Conservation (phyloP, 2,797 vertebrate genomes). For the Etheostoma perlongum region DNA sequence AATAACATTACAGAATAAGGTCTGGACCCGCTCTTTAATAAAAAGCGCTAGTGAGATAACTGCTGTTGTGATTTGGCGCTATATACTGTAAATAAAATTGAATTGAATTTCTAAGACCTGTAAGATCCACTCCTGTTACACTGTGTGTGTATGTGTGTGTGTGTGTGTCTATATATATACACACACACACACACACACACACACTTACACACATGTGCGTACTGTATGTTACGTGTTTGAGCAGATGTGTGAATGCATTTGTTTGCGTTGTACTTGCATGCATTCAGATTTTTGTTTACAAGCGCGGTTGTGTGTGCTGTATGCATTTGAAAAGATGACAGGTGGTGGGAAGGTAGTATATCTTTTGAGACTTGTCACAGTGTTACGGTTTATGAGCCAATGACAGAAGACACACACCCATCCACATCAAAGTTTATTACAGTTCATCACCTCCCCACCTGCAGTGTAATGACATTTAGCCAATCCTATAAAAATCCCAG, state of each 20-base stretch:
- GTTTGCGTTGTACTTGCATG: conserved; percentile 26
- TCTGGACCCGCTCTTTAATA: too few species aligned
- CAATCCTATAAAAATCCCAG: conserved; percentile 87
- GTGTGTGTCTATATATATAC: too few species aligned
- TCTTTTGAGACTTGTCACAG: conserved; percentile 81
- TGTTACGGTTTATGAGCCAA: conserved; percentile 80
- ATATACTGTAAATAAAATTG: too few species aligned
- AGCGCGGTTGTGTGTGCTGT: conserved; percentile 33
- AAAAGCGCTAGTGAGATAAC: too few species aligned
- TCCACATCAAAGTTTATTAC: conserved; percentile 87
- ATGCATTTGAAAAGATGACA: conserved; percentile 67
- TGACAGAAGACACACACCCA: conserved; percentile 81
- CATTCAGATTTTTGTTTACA: conserved; percentile 44
- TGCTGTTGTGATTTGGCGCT: too few species aligned
- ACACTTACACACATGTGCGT: conserved; percentile 10
- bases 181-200: too few species aligned
- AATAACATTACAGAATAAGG: too few species aligned
- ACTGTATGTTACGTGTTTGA: neutral
- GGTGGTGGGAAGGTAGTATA: conserved; percentile 71
- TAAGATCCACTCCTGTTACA: too few species aligned
- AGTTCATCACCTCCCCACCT: conserved; percentile 87
- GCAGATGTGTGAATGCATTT: conserved; percentile 9
- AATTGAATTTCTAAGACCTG: too few species aligned
- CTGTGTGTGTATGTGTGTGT: too few species aligned
- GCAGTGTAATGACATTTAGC: conserved; percentile 88